Conservation (phyloP, 92 coral and sea anemone genomes). For the Palythoa heliodiscus region DNA sequence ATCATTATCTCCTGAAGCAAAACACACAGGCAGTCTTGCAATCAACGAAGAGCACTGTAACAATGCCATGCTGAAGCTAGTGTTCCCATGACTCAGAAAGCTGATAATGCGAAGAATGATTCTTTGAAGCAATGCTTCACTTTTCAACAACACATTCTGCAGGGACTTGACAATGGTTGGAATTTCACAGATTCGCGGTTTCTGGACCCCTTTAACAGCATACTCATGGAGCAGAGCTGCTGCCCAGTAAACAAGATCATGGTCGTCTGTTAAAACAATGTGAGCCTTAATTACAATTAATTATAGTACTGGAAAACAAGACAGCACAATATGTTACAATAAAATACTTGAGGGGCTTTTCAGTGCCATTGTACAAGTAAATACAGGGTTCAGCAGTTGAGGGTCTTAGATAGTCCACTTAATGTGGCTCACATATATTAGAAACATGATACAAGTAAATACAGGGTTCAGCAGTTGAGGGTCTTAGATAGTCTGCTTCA, state of each 20-base stretch:
- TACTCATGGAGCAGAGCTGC: conserved; percentile 94
- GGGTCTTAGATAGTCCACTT: no score
- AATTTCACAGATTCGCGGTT: conserved; percentile 76
- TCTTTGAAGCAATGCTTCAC: conserved; percentile 93
- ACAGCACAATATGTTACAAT: no score
- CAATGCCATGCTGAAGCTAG: conserved; percentile 66
- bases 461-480: no score
- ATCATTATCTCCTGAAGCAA: conserved; percentile 94
- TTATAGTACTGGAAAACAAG: no score
- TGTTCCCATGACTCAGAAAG: conserved; percentile 83
- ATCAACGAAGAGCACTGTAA: conserved; percentile 69
- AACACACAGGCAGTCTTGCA: conserved; percentile 82
- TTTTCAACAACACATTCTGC: conserved; percentile 80
- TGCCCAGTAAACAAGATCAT: conserved; percentile 96
- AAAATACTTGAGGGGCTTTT: no score
- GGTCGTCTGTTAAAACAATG: conserved; percentile 64
- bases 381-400: no score
- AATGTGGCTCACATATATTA: no score
- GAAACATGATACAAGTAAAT: no score
- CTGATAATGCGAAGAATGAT: conserved; percentile 87
- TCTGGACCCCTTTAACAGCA: conserved; percentile 77
- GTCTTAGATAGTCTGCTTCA: no score
- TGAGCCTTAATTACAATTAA: background rate
- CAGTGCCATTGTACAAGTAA: no score
- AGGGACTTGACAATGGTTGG: conserved; percentile 84